Conservation (phyloP, 1,140 invertebrate species). For the Trichoplusia ni region DNA sequence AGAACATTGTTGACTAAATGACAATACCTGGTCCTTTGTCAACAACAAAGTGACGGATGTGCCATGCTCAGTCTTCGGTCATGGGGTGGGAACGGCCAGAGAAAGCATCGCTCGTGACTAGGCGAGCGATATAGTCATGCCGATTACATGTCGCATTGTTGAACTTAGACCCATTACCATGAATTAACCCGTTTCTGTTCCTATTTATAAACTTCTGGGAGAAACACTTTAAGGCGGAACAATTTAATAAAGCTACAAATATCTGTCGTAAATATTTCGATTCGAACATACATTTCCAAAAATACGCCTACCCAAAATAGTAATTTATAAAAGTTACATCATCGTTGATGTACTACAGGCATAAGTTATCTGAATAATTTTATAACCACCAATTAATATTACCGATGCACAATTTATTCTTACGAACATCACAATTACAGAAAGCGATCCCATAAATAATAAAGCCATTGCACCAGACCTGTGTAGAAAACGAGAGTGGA, state of each 20-base stretch:
- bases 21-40: slow-evolving; percentile 20
- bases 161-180: background rate
- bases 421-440: slow-evolving; percentile 12
- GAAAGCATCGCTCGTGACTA: slow-evolving; percentile 9
- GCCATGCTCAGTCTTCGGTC: slow-evolving; percentile 1
- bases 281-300: no score
- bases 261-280: no score
- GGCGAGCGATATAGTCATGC: background rate
- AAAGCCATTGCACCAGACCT: slow-evolving; percentile 14
- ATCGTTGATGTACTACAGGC: background rate
- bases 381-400: slow-evolving; percentile 24
- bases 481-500: slow-evolving; percentile 28
- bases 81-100: slow-evolving; percentile 13
- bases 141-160: background rate
- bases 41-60: slow-evolving; percentile 23
- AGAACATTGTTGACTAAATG: slow-evolving; percentile 10
- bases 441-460: slow-evolving; percentile 28
- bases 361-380: slow-evolving; percentile 16
- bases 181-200: background rate
- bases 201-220: no score
- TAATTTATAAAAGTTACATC: slow-evolving; percentile 12
- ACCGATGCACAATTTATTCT: slow-evolving; percentile 22
- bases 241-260: no score
- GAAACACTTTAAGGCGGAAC: no score
- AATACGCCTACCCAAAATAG: no score